Evolutionary conservation across 2,797 vertebrate species (phyloP), one percentile per base, ranked within the genome.

Genomic region (Myoxocephalus aenaeus): DNA sequence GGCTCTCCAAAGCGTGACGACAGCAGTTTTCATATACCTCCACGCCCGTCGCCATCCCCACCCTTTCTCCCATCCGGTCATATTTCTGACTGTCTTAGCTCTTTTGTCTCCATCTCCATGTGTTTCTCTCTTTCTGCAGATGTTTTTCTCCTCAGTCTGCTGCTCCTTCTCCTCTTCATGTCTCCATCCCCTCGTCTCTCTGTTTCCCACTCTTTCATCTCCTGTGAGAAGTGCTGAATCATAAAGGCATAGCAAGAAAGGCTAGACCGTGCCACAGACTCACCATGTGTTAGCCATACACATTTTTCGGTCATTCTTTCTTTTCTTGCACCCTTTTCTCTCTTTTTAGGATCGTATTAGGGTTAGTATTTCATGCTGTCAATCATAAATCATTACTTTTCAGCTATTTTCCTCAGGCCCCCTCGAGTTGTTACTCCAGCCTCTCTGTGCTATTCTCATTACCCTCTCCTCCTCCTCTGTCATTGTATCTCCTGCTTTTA

Each of bases 51-150:
- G 5, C 51, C 27, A 2, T 38, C 17, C 42, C 25, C 18, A 22
- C 15, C 71, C 18, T 5, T 42, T 44, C 17, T 68, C 46, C 70
- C 61, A n/a, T 12, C 13, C 40, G 20, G 22, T 75, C n/a, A 3
- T 71, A 9, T 58, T 51, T 58, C n/a, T 25, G 20, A 12, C 46
- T 53, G 22, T 68, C 65, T 72, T 32, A 5, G 38, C 40, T 4
- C 13, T 38, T 54, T 65, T 53, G 29, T 68, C 38, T 57, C 1
- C 40, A 34, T 54, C 40, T 22, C 65, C 68, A 79, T 70, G 51
- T 88, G 85, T 71, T 80, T 77, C 76, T 77, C 25, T 81, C 70
- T 58, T 73, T 63, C 62, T 72, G 67, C 83, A 89, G 75, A 88
- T 88, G 80, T 84, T 85, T 14, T 75, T 79, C 77, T 61, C 63